Base-by-base conservation (phyloP, 1,140 invertebrate genomes). In the Macrocentrus cingulum region DNA sequence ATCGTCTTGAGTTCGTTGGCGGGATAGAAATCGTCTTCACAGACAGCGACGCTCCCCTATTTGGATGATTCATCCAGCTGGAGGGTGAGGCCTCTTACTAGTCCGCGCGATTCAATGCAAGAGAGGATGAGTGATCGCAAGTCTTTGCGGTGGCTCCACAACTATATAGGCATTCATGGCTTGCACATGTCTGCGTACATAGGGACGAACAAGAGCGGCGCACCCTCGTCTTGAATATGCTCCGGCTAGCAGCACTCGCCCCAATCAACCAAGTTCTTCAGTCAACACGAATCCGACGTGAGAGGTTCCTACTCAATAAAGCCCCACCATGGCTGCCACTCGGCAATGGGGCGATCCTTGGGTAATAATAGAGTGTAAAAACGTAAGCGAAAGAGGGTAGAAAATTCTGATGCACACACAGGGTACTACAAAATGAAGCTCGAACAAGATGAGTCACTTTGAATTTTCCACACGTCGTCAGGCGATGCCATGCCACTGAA, bases 201-300 rank as follows among this genome's bases (percentile, higher is more conserved):
- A 13, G 13, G 36, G 36, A 18, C 23, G 22, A 34, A 32, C 19
- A 20, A 48, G 20, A 48, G 19, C 23, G 22, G 7, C 19, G 23
- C 20, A 48, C 45, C 22, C 19, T 23, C 20, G 2, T 48, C 22
- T 23, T 25, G 13, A n/a, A 25, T 23, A 29, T 29, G 25, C 25
- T 9, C 8, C 44, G 34, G 7, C 36, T 36, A 37, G 34, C 2
- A 23, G n/a, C 13, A 13, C 25, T 7, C 25, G 15, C 20, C 41
- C 41, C 42, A 15, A 20, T 8, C 15, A 16, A 32, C 53, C 8
- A 46, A 56, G 53, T 29, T 46, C 39, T 45, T 16, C 53, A 45
- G 53, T 44, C 53, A 56, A 56, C 42, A 46, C 32, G 53, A n/a
- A 56, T 46, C 18, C 53, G 25, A 42, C 15, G 13, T 29, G 36